A percentile compares a stretch with the other conserved stretches of the same genome.
These are phyloP conservation scores for Andrena bicolor DNA, from an alignment of 2,888 invertebrate species.

Conservation along the genomic window DNA sequence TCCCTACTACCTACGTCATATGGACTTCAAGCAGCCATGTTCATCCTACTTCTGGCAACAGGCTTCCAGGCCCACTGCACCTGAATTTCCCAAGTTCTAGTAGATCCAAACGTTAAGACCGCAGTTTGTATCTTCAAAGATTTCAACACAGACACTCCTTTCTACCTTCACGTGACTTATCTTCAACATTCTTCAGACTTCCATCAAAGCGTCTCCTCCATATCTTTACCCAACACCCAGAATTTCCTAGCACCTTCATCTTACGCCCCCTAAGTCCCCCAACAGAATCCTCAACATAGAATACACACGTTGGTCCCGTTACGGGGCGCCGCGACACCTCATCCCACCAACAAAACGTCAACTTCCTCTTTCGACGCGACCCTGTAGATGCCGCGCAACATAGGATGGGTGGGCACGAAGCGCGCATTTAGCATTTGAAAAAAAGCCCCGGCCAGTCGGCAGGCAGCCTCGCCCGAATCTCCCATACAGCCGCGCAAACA, in stretches of 20 bases:
- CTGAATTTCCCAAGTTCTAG: no score
- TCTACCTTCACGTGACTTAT: no score
- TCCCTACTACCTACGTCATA: no score
- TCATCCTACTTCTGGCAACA: no score
- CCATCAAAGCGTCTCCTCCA: no score
- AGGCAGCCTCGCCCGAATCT: conserved; percentile 70
- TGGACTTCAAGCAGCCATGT: no score
- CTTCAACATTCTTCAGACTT: no score
- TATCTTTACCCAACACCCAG: no score
- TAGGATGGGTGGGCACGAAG: conserved; percentile 59
- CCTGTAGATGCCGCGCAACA: conserved; percentile 69
- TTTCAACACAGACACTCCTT: no score
- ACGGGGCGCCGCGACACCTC: conserved; percentile 43
- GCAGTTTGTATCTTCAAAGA: no score
- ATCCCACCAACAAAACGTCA: conserved; percentile 35
- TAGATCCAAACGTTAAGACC: no score
- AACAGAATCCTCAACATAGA: neutral
- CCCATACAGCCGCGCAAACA: conserved; percentile 74
- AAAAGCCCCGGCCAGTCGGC: conserved; percentile 70
- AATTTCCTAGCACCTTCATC: neutral
- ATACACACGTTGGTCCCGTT: conserved; percentile 31
- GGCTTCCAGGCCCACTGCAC: no score
- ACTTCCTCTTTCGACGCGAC: conserved; percentile 67
- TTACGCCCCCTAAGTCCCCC: neutral
- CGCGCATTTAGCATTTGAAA: conserved; percentile 80